A percentile compares a stretch with the other conserved stretches of the same genome.
phyloP scores from a whole-genome alignment of 2,888 invertebrate species.

The Mesoligia furuncula region DNA sequence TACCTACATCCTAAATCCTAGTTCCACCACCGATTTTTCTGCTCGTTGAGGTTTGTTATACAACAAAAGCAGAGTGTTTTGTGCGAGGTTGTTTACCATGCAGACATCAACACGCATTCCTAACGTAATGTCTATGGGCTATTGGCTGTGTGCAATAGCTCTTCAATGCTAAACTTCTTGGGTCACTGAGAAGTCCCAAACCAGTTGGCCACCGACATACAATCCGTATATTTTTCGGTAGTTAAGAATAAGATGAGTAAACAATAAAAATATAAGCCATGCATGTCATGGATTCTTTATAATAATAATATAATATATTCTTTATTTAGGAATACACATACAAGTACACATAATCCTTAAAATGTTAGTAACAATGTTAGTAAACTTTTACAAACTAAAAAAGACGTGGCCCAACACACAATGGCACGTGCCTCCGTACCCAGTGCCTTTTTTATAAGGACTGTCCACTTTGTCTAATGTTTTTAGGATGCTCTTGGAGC shows the following conservation, averaged over 20 bases:
- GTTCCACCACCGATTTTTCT: background rate
- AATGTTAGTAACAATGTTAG: too few relatives aligned
- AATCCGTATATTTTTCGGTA: background rate
- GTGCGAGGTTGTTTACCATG: background rate
- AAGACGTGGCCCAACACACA: too few relatives aligned
- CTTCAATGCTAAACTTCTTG: conserved; percentile 1
- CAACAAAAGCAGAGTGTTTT: background rate
- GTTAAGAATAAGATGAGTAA: background rate
- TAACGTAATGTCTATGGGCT: background rate
- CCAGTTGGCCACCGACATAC: background rate
- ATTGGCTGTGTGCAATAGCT: background rate
- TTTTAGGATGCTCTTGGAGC: too few relatives aligned
- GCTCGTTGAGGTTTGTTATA: background rate
- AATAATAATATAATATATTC: too few relatives aligned
- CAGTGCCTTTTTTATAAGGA: too few relatives aligned
- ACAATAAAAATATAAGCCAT: background rate
- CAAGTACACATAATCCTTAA: too few relatives aligned
- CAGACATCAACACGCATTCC: background rate
- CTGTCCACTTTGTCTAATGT: too few relatives aligned
- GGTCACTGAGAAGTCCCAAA: background rate
- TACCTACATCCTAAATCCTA: too few relatives aligned
- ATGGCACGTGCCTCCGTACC: too few relatives aligned
- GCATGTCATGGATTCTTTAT: background rate
- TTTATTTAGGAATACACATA: too few relatives aligned
- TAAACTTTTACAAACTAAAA: too few relatives aligned